phyloP scores from a whole-genome alignment of 2,113 vertebrate species.

The Suncus etruscus region DNA sequence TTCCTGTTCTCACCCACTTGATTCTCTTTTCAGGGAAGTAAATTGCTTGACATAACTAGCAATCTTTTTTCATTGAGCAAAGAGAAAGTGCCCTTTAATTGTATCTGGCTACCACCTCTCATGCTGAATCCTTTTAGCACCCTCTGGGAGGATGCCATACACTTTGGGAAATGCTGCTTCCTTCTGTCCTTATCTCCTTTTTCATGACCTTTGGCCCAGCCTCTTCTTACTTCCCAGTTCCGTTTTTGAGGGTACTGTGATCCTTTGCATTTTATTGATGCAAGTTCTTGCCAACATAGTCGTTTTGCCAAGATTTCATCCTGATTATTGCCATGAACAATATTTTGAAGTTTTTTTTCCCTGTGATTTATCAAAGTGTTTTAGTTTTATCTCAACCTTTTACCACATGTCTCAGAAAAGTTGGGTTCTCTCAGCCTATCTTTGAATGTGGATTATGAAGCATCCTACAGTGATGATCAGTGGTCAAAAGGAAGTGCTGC shows the following conservation, averaged over 20 bases:
- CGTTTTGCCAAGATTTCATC: background rate
- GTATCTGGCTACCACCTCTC: no score
- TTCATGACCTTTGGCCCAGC: background rate
- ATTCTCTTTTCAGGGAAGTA: no score
- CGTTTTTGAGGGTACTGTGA: accelerated
- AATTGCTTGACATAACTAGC: no score
- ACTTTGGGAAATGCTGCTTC: no score
- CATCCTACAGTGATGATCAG: no score
- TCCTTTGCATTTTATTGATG: no score
- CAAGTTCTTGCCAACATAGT: background rate
- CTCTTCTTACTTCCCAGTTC: background rate
- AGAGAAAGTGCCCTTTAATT: no score
- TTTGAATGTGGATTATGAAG: background rate
- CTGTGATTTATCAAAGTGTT: accelerated
- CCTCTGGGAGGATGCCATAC: no score
- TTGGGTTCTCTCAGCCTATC: background rate
- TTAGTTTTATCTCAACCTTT: background rate
- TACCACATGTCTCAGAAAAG: accelerated
- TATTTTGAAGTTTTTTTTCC: background rate
- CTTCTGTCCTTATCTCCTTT: no score
- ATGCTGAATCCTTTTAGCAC: no score
- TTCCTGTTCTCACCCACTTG: constrained; percentile 86
- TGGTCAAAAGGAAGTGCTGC: background rate
- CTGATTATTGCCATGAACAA: background rate
- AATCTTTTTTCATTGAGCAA: no score